These are phyloP conservation scores for Anolis carolinensis DNA, from an alignment of 2,113 vertebrate genomes.

Conservation along the genomic window DNA sequence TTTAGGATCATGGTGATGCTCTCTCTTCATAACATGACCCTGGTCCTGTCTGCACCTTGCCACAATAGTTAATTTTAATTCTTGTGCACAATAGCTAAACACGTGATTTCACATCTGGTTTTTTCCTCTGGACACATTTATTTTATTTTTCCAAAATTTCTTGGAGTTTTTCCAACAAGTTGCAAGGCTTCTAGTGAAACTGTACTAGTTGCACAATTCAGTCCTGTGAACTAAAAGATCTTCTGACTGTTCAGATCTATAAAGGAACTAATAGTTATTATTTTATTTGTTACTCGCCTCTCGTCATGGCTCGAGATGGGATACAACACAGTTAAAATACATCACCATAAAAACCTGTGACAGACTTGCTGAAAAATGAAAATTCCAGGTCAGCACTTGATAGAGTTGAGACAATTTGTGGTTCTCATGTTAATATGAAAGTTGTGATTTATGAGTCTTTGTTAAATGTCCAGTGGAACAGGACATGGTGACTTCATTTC, in stretches of 20 bases:
- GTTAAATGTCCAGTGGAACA: neutral
- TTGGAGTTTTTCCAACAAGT: neutral
- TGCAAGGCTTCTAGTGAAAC: neutral
- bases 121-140: neutral
- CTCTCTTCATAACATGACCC: neutral
- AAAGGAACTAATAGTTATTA: too few relatives aligned
- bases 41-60: neutral
- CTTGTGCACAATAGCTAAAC: neutral
- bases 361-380: neutral
- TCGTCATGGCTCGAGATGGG: neutral
- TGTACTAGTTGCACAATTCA: neutral
- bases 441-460: neutral
- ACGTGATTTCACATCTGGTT: neutral
- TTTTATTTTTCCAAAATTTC: too few relatives aligned
- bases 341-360: neutral
- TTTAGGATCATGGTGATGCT: neutral
- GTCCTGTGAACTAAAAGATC: neutral
- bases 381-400: neutral
- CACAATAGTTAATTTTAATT: neutral
- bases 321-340: too few relatives aligned
- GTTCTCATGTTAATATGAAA: neutral
- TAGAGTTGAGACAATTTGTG: neutral
- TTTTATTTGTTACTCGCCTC: too few relatives aligned
- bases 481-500: neutral
- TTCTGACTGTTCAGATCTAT: neutral